Base-by-base conservation (phyloP, 2,888 invertebrate species). In the Muschampia staudingeri region DNA sequence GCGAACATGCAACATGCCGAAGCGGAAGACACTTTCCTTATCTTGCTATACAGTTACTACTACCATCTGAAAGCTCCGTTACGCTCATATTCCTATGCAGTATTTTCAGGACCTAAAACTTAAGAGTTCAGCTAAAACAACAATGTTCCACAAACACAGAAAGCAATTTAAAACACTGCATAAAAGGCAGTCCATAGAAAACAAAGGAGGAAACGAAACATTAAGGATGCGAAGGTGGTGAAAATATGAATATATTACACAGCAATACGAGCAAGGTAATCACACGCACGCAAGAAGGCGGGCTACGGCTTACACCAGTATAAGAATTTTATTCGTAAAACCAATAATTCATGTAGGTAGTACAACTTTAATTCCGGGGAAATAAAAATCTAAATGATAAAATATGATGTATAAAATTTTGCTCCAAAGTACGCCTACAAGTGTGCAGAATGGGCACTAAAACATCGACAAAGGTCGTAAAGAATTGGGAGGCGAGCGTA, bases 171-270 rank as follows among this genome's bases (percentile, higher is more conserved):
- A 85, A 86, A 83, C 78, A 77, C 78, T 82, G 86, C 77, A 81
- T 84, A 77, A 81, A 78, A 87, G 87, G 87, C 87, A 82, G 84
- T 86, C 90, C 86, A 87, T 84, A 86, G 87, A 90, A 92, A 92
- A 92, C 90, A 92, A 92, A 93, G 90, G 89, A 92, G 92, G 92
- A 93, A 94, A 93, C 90, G 90, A 93, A 94, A 94, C 91, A 94
- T 94, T 93, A 95, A 91, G 92, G 93, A 96, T 95, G 94, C 93
- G 92, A 94, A 95, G 94, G 95, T 95, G 95, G 95, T 95, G 95
- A 95, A 95, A 96, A 96, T 95, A 93, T 94, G 94, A 96, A 96
- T 97, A 95, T 94, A 96, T 96, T 96, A 95, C 93, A 93, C 92
- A 91, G 94, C 92, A 93, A 93, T 92, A 93, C 91, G 90, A 90